phyloP scores from a whole-genome alignment of 2,797 vertebrate genomes.

The Pyrocephalus nanus region DNA sequence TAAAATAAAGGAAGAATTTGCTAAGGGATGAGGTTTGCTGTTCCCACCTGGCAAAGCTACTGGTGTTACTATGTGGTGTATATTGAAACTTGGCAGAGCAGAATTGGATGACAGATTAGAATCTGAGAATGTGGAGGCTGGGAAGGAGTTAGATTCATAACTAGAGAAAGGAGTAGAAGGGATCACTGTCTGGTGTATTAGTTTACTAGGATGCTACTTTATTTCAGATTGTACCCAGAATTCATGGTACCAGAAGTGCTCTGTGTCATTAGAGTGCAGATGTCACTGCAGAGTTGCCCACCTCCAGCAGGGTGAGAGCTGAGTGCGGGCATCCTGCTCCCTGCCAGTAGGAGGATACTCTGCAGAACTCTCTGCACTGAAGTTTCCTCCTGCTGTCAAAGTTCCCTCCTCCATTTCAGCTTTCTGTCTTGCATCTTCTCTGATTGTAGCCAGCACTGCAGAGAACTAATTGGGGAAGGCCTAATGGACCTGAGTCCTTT shows the following conservation, averaged over 20 bases:
- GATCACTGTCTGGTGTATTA: background rate
- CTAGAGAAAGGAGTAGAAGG: background rate
- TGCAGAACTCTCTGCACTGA: background rate
- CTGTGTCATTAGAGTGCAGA: background rate
- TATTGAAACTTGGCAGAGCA: background rate
- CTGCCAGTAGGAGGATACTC: background rate
- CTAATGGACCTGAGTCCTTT: background rate
- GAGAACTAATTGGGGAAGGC: background rate
- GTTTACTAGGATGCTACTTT: background rate
- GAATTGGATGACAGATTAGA: background rate
- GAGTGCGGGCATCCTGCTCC: background rate
- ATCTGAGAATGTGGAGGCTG: background rate
- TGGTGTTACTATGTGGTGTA: background rate
- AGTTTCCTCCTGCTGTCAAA: background rate
- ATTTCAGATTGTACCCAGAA: background rate
- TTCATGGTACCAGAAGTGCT: background rate
- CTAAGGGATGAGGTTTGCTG: background rate
- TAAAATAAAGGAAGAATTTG: background rate
- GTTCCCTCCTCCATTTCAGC: background rate
- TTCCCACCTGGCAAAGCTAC: background rate
- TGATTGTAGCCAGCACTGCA: background rate
- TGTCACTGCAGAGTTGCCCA: background rate
- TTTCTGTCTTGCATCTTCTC: background rate
- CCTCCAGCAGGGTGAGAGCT: rapidly evolving
- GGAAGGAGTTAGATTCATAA: background rate